A percentile compares a stretch with the other conserved stretches of the same genome.
Evolutionary conservation across 2,888 invertebrate genomes (phyloP).

Genomic region (Ochlodes sylvanus): DNA sequence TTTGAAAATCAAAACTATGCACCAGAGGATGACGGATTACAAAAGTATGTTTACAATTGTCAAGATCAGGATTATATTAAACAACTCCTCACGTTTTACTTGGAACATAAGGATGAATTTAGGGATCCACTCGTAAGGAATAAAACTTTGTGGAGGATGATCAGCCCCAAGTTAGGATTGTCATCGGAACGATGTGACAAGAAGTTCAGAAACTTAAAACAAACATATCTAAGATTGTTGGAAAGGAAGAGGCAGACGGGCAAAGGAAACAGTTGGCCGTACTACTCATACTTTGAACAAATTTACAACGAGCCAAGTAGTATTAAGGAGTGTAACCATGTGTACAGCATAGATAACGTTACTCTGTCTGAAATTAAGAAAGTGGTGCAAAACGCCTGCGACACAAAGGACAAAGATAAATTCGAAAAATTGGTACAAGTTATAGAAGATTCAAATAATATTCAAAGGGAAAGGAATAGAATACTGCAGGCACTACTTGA

Average conservation of each 20-base stretch:
- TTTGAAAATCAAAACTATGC: constrained; percentile 51
- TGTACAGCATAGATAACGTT: constrained; percentile 51
- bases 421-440: constrained; percentile 66
- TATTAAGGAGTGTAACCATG: constrained; percentile 41
- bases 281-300: constrained; percentile 70
- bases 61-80: constrained; percentile 67
- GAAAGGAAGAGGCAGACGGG: constrained; percentile 63
- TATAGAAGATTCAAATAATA: constrained; percentile 70
- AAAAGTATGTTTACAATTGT: constrained; percentile 46
- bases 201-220: constrained; percentile 76
- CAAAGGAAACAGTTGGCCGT: constrained; percentile 69
- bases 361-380: constrained; percentile 60
- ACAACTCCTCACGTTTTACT: constrained; percentile 67
- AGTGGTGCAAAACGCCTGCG: constrained; percentile 53
- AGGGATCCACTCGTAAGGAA: constrained; percentile 68
- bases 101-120: constrained; percentile 71
- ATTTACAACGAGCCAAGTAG: constrained; percentile 61
- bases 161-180: constrained; percentile 63
- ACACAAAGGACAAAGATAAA: constrained; percentile 58
- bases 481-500: constrained; percentile 69
- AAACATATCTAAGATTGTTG: constrained; percentile 71
- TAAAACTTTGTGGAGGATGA: constrained; percentile 66
- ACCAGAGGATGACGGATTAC: constrained; percentile 43
- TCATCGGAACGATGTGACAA: constrained; percentile 72
- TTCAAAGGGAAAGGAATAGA: constrained; percentile 73